phyloP scores from a whole-genome alignment of 2,113 vertebrate genomes.

The Eurypyga helias region DNA sequence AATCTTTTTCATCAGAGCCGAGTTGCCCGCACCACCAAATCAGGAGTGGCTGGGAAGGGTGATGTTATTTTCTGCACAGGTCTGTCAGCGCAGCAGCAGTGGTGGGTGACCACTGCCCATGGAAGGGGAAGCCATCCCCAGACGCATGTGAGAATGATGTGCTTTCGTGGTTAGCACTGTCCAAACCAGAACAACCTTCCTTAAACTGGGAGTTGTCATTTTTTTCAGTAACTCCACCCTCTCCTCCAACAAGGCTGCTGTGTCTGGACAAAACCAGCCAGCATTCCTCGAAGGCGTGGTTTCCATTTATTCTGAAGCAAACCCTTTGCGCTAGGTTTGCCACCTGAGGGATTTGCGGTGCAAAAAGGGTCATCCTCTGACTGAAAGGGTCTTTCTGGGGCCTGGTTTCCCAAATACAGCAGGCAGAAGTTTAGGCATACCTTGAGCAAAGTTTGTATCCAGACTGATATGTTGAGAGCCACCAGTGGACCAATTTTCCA shows the following conservation, averaged over 20 bases:
- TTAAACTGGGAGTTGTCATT: neutral
- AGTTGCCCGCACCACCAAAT: neutral
- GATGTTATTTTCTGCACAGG: neutral
- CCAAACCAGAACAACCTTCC: neutral
- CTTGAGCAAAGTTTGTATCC: neutral
- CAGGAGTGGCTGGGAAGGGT: neutral
- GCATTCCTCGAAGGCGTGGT: neutral
- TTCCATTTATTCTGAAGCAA: neutral
- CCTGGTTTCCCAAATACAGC: neutral
- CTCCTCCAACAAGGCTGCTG: neutral
- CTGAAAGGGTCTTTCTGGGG: neutral
- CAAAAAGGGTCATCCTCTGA: accelerated
- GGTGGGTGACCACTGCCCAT: neutral
- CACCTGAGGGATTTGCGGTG: neutral
- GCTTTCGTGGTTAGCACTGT: neutral
- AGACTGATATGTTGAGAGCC: neutral
- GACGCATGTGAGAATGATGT: neutral
- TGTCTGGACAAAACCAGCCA: neutral
- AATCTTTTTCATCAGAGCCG: neutral
- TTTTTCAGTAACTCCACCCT: neutral
- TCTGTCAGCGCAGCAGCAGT: neutral
- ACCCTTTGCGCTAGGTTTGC: neutral
- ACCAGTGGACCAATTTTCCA: neutral
- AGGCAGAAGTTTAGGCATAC: neutral
- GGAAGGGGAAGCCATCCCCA: neutral